Conservation (phyloP, 2,113 vertebrate genomes). For the Tenebrosternarchus preto region DNA sequence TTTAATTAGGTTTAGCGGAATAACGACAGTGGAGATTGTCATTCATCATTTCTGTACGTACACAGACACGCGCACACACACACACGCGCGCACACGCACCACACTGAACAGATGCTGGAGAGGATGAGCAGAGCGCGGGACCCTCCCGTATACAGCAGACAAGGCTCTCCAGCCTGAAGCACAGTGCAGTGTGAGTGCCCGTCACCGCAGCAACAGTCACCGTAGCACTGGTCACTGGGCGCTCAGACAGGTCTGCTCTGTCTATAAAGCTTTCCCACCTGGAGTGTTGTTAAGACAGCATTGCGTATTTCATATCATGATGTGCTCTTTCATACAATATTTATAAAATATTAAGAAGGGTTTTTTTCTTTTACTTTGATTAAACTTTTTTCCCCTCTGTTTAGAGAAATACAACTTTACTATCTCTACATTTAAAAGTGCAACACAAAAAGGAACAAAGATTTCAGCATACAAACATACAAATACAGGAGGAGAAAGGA, state of each 20-base stretch:
- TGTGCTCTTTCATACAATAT: slow-evolving; percentile 9
- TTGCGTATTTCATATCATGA: neutral
- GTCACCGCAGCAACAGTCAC: too few species aligned
- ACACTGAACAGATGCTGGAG: too few species aligned
- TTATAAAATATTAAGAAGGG: neutral
- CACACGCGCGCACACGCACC: too few species aligned
- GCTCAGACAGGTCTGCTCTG: slow-evolving; percentile 11
- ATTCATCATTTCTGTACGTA: neutral
- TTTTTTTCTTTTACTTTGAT: too few species aligned
- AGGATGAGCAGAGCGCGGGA: too few species aligned
- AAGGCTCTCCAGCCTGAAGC: neutral
- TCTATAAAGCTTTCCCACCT: slow-evolving; percentile 33
- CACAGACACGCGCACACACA: too few species aligned
- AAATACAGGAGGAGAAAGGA: neutral
- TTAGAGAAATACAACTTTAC: neutral
- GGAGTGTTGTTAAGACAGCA: neutral
- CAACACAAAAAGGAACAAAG: neutral
- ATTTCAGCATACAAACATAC: neutral
- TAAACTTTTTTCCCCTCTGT: too few species aligned
- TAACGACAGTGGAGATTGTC: neutral
- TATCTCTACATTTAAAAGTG: slow-evolving; percentile 12
- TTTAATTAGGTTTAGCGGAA: neutral
- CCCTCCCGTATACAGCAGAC: too few species aligned
- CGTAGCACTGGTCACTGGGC: neutral
- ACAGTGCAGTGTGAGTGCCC: neutral